Conservation (phyloP, 92 coral and sea anemone genomes). For the Desmophyllum pertusum region DNA sequence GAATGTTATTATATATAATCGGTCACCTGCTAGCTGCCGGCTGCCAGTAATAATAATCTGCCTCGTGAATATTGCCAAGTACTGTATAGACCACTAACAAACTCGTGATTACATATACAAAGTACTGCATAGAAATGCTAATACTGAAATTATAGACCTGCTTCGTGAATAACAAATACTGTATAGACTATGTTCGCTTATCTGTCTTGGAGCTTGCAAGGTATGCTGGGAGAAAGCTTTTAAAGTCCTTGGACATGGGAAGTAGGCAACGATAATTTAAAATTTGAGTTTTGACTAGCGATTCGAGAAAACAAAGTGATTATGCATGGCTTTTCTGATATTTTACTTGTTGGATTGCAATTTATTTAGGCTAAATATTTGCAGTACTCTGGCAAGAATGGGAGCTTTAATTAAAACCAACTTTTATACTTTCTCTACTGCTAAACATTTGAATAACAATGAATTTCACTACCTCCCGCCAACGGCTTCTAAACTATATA, state of each 20-base stretch:
- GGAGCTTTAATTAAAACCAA: neutral
- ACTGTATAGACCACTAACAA: neutral
- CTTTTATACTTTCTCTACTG: neutral
- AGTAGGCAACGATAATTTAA: neutral
- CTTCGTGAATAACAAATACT: neutral
- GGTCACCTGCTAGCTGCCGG: constrained; percentile 20
- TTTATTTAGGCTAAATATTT: neutral
- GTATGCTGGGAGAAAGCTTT: neutral
- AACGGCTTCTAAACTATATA: neutral
- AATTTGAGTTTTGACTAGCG: neutral
- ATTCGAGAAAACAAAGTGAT: neutral
- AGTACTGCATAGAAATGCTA: neutral
- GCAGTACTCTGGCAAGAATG: neutral
- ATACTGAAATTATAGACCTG: neutral
- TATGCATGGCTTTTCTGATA: neutral
- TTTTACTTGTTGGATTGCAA: neutral
- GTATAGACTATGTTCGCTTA: neutral
- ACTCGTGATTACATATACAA: no score
- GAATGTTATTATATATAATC: neutral
- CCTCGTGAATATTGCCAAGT: constrained; percentile 3
- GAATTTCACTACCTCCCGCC: neutral
- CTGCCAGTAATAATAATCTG: no score
- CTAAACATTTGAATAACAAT: neutral
- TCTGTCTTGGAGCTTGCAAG: neutral
- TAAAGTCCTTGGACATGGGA: no score